Percentiles rank a stretch among this genome's conserved stretches.
Evolutionary conservation across 2,113 vertebrate genomes (phyloP).

Genomic region (Noturus placidus): DNA sequence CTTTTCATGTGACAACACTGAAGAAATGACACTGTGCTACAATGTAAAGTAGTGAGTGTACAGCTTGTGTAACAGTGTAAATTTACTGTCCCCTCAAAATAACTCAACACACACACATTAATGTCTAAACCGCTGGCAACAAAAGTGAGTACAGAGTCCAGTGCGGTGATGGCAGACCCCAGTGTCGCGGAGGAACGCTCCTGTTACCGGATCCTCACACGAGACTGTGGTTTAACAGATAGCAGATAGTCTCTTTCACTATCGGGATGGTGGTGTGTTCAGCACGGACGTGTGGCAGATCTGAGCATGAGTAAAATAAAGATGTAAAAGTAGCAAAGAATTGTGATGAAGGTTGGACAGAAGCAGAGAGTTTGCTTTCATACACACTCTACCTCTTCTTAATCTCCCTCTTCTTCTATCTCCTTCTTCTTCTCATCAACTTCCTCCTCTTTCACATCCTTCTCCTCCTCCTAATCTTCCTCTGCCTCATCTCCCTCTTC

Average conservation of each 20-base stretch:
- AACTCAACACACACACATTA: too few species aligned
- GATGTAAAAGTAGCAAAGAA: background rate
- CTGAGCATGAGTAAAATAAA: background rate
- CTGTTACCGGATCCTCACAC: background rate
- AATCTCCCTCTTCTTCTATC: background rate
- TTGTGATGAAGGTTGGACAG: conserved; percentile 11
- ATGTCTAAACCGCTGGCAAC: too few species aligned
- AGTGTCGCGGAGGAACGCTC: background rate
- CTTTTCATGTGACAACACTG: too few species aligned
- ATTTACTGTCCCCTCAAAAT: too few species aligned
- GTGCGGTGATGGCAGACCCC: background rate
- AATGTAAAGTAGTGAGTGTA: too few species aligned
- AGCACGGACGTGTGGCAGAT: background rate
- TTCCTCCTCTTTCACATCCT: too few species aligned
- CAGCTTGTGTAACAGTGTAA: too few species aligned
- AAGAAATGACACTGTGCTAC: too few species aligned
- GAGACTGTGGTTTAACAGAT: background rate
- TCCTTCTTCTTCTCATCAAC: background rate
- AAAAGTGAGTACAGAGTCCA: too few species aligned
- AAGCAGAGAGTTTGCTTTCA: conserved; percentile 30
- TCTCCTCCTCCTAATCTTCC: too few species aligned
- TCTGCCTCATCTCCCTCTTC: background rate
- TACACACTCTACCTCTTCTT: conserved; percentile 7
- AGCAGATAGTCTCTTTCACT: background rate
- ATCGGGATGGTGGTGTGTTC: background rate